A percentile compares a stretch with the other conserved stretches of the same genome.
Evolutionary conservation across 2,797 vertebrate species (phyloP).

Genomic region (Hozukius guyotensis): DNA sequence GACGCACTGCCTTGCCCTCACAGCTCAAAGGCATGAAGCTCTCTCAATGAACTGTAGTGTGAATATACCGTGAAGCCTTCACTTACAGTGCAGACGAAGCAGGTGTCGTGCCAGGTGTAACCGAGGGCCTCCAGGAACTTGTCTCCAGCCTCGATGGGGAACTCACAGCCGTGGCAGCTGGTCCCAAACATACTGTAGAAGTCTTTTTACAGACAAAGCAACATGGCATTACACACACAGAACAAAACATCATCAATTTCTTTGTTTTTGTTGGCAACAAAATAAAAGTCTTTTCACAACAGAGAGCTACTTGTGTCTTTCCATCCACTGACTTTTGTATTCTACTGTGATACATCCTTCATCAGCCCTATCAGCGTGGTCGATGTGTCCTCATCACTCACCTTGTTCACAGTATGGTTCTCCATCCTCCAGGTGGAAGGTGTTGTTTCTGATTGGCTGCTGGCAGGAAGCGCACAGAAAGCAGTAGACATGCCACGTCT

Average conservation of each 20-base stretch:
- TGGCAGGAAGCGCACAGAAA: constrained; percentile 94
- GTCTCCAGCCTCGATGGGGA: constrained; percentile 97
- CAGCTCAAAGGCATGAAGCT: not conserved
- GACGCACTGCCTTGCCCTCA: not conserved
- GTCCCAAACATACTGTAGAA: constrained; percentile 95
- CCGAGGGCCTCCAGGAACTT: constrained; percentile 96
- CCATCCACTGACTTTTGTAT: not conserved
- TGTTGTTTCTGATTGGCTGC: constrained; percentile 94
- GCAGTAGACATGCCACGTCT: constrained; percentile 95
- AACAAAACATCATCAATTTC: not conserved
- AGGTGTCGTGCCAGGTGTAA: constrained; percentile 97
- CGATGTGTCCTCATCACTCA: constrained; percentile 62
- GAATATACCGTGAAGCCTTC: not conserved
- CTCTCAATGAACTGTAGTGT: not conserved
- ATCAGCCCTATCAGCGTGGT: not conserved
- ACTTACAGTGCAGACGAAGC: constrained; percentile 97
- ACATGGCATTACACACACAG: not conserved
- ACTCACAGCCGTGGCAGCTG: constrained; percentile 94
- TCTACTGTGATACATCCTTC: not conserved
- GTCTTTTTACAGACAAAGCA: constrained; percentile 78
- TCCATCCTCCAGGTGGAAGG: constrained; percentile 96
- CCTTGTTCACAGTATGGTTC: constrained; percentile 97
- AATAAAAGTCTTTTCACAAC: not conserved
- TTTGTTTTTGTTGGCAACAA: not conserved
- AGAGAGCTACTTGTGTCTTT: not conserved